These are phyloP conservation scores for Brachypteracias leptosomus DNA, from an alignment of 2,113 vertebrate species.

Conservation along the genomic window DNA sequence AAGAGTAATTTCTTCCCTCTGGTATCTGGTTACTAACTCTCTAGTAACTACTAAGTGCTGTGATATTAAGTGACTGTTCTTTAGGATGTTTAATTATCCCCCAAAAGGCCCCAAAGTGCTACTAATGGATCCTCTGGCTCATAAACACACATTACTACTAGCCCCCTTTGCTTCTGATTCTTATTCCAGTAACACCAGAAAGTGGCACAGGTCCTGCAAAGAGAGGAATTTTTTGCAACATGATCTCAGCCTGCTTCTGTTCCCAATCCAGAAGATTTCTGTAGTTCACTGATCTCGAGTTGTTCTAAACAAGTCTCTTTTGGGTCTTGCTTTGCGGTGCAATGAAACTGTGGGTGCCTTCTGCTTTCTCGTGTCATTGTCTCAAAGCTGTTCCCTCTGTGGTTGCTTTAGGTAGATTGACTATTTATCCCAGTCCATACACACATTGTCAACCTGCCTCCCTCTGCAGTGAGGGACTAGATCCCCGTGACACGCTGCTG, in stretches of 20 bases:
- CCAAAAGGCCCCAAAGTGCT: conserved; percentile 10
- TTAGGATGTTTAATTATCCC: conserved; percentile 38
- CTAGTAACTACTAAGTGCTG: background rate
- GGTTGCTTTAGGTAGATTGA: background rate
- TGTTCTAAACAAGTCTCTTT: background rate
- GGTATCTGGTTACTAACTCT: background rate
- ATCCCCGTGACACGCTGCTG: background rate
- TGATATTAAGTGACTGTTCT: conserved; percentile 25
- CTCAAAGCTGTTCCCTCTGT: background rate
- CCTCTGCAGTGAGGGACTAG: background rate
- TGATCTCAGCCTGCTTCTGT: background rate
- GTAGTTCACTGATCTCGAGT: background rate
- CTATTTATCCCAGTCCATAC: background rate
- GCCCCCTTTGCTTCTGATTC: background rate
- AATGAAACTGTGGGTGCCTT: background rate
- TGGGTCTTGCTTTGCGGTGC: background rate
- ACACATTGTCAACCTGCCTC: background rate
- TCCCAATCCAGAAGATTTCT: background rate
- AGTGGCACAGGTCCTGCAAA: background rate
- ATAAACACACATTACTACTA: background rate
- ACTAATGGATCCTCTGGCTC: conserved; percentile 43
- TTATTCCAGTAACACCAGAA: background rate
- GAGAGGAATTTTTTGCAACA: background rate
- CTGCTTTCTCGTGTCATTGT: background rate
- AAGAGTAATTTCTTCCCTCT: background rate